Base-by-base conservation (phyloP, 2,113 vertebrate species). In the Numenius arquata region DNA sequence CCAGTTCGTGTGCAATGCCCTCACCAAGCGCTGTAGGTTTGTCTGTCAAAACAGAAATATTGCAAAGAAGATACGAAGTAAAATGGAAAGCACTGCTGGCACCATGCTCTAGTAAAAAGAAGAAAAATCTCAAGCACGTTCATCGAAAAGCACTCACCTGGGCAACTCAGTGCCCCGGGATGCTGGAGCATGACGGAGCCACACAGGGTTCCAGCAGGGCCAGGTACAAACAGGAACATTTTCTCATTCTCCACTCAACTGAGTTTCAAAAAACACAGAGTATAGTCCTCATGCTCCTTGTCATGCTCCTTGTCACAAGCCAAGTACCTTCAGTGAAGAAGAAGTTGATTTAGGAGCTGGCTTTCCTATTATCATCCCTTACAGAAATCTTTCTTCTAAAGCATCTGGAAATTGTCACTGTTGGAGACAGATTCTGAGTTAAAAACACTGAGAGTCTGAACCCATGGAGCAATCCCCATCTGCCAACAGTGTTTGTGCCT, bases 331-430 rank as follows among this genome's bases (percentile, higher is more conserved):
- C 56, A 85, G 53, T 50, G 68, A 93, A 63, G 52, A 73, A 85
- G 47, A 72, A 85, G 66, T 56, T 82, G 30, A 66, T 87, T 72
- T 82, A 93, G 34, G 8, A 20, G 11, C 56, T 9, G 22, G 27
- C 8, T 53, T 81, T 90, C 26, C 58, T 92, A 34, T 38, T 89
- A 25, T 41, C 66, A 71, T 70, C 73, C 62, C 53, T 68, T 68
- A 38, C 36, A 70, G 84, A 85, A 78, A 84, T 65, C 52, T 78
- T 90, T 48, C 68, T 82, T 72, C 40, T 86, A 65, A 87, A 78
- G 36, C 75, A 84, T 96, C 96, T 96, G 90, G 90, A 95, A 90
- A 84, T 50, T 53, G 68, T 92, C 56, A 75, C 40, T 53, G 23
- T 43, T 78, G 50, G 36, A 78, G 74, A 66, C 20, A 82, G 50